A percentile compares a stretch with the other conserved stretches of the same genome.
Conservation (phyloP, 2,797 vertebrate species). For the Argentina silus region DNA sequence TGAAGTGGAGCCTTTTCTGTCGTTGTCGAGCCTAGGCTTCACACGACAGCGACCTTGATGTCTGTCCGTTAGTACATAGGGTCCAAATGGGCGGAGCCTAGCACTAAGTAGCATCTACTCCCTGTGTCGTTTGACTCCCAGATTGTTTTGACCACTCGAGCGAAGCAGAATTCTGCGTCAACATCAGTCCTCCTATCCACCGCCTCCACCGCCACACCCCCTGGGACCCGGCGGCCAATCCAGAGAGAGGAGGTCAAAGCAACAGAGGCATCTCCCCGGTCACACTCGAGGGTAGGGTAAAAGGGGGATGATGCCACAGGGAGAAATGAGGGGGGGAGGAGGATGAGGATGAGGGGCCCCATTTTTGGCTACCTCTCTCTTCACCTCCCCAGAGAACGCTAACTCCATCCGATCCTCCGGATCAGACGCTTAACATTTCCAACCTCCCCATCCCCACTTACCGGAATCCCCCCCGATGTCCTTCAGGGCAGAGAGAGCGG, state of each 20-base stretch:
- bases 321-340: slow-evolving; percentile 82
- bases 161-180: slow-evolving; percentile 92
- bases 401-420: slow-evolving; percentile 78
- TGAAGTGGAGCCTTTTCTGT: too few species aligned
- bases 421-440: slow-evolving; percentile 53
- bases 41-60: too few species aligned
- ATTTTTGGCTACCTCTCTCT: slow-evolving; percentile 68
- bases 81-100: background rate
- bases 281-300: slow-evolving; percentile 95
- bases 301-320: too few species aligned
- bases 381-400: slow-evolving; percentile 80
- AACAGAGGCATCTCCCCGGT: slow-evolving; percentile 88
- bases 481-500: slow-evolving; percentile 70
- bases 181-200: slow-evolving; percentile 89
- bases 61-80: too few species aligned
- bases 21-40: too few species aligned
- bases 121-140: slow-evolving; percentile 98
- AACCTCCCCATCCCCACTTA: slow-evolving; percentile 32
- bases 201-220: slow-evolving; percentile 79
- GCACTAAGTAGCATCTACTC: slow-evolving; percentile 83
- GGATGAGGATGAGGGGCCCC: slow-evolving; percentile 81
- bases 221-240: slow-evolving; percentile 89
- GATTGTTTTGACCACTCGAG: slow-evolving; percentile 99
- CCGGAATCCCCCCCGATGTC: slow-evolving; percentile 58
- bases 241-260: slow-evolving; percentile 86